Evolutionary conservation across 2,888 invertebrate species (phyloP).

Genomic region (Nesidiocoris tenuis): DNA sequence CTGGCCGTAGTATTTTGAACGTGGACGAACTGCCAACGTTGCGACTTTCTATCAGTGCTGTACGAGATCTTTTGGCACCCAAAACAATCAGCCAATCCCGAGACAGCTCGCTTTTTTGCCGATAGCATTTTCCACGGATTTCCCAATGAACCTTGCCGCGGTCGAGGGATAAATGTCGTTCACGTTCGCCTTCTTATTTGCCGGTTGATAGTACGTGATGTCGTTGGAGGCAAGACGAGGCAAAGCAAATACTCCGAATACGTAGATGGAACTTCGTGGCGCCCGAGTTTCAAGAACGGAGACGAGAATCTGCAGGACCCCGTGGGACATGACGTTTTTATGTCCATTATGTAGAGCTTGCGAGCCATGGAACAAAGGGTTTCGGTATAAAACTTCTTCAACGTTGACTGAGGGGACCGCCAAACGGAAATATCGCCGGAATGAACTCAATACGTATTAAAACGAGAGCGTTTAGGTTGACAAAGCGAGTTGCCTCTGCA

Average conservation of each 20-base stretch:
- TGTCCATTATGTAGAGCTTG: not conserved
- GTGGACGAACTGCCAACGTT: too few species aligned
- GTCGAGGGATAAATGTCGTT: not conserved
- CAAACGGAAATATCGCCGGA: not conserved
- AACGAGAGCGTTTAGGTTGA: not conserved
- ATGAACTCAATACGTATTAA: not conserved
- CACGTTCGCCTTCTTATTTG: not conserved
- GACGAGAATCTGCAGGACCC: not conserved
- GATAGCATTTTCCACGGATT: too few species aligned
- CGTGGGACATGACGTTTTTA: not conserved
- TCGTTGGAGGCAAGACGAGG: not conserved
- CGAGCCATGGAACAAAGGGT: not conserved
- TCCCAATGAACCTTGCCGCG: too few species aligned
- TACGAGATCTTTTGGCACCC: too few species aligned
- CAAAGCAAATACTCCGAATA: not conserved
- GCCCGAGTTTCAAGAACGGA: too few species aligned
- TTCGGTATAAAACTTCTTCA: not conserved
- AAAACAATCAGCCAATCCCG: too few species aligned
- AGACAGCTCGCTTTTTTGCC: too few species aligned
- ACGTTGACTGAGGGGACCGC: too few species aligned
- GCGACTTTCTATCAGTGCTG: too few species aligned
- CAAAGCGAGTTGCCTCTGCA: not conserved
- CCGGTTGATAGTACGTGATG: not conserved
- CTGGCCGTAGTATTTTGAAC: too few species aligned
- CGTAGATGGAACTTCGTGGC: not conserved